Evolutionary conservation across 2,888 invertebrate species (phyloP).

Genomic region (Chymomyza fuscimana): DNA sequence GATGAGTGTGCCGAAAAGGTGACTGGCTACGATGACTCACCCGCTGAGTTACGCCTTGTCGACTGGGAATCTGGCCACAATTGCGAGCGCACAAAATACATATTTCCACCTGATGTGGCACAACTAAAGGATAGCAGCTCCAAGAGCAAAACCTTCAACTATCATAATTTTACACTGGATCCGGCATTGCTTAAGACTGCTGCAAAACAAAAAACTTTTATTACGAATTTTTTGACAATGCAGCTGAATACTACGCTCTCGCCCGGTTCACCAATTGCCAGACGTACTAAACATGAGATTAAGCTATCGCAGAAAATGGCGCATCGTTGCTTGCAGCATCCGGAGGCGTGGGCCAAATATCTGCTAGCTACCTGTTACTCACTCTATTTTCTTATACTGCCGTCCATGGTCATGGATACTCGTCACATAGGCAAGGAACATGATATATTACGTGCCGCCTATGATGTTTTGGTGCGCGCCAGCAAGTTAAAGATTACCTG

Average conservation of each 20-base stretch:
- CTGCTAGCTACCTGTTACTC: slow-evolving; percentile 93
- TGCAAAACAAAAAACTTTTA: slow-evolving; percentile 66
- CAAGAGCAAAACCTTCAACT: slow-evolving; percentile 80
- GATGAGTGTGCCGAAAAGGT: slow-evolving; percentile 97
- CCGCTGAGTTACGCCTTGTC: slow-evolving; percentile 84
- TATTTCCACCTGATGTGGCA: slow-evolving; percentile 91
- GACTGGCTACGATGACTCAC: slow-evolving; percentile 81
- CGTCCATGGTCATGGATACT: slow-evolving; percentile 88
- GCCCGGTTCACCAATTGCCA: slow-evolving; percentile 94
- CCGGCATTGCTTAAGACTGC: slow-evolving; percentile 81
- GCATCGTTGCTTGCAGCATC: slow-evolving; percentile 83
- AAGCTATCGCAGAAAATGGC: slow-evolving; percentile 90
- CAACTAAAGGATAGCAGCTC: slow-evolving; percentile 65
- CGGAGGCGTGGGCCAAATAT: slow-evolving; percentile 96
- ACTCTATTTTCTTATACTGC: slow-evolving; percentile 97
- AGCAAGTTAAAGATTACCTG: slow-evolving; percentile 91
- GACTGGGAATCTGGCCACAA: slow-evolving; percentile 89
- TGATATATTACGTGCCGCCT: slow-evolving; percentile 88
- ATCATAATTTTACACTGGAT: slow-evolving; percentile 84
- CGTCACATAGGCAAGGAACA: slow-evolving; percentile 87
- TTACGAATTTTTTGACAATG: slow-evolving; percentile 75
- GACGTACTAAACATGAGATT: slow-evolving; percentile 96
- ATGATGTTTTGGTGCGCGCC: slow-evolving; percentile 92
- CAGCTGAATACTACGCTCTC: slow-evolving; percentile 79
- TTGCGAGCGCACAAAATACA: slow-evolving; percentile 95